A percentile compares a stretch with the other conserved stretches of the same genome.
phyloP scores from a whole-genome alignment of 2,888 invertebrate species.

The Lasioglossum calceatum region DNA sequence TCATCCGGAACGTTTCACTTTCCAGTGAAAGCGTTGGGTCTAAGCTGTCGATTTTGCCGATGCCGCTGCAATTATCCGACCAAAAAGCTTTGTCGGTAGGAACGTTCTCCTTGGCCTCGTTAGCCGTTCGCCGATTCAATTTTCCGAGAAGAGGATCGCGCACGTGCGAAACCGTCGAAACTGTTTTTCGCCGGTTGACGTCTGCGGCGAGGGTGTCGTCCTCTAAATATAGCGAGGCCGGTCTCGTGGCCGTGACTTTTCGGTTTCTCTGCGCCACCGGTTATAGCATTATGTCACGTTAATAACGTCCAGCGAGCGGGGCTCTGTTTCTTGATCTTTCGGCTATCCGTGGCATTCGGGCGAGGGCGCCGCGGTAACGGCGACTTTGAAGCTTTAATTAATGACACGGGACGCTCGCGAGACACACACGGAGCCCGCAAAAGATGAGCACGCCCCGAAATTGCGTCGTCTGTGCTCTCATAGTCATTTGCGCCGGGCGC shows the following conservation, averaged over 20 bases:
- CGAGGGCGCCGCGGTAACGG: constrained; percentile 63
- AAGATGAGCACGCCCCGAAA: constrained; percentile 64
- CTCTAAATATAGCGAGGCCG: constrained; percentile 61
- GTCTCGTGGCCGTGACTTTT: constrained; percentile 62
- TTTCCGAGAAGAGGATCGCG: constrained; percentile 60
- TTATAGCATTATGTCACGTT: constrained; percentile 80
- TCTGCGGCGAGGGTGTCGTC: constrained; percentile 61
- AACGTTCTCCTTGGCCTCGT: constrained; percentile 62
- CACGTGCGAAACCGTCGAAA: constrained; percentile 69
- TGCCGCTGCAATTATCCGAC: constrained; percentile 29
- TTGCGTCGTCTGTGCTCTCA: constrained; percentile 62
- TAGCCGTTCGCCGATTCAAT: constrained; percentile 62
- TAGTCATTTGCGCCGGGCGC: constrained; percentile 61
- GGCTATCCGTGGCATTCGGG: constrained; percentile 70
- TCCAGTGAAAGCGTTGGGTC: neutral
- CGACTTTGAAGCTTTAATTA: constrained; percentile 81
- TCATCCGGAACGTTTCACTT: constrained; percentile 27
- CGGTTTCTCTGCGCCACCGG: constrained; percentile 57
- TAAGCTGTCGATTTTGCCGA: constrained; percentile 17
- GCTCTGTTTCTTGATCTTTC: constrained; percentile 73
- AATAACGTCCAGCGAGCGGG: constrained; percentile 75
- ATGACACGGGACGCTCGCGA: constrained; percentile 67
- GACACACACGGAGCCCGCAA: constrained; percentile 37
- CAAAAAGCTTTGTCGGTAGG: neutral
- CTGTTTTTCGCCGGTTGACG: constrained; percentile 46